These are phyloP conservation scores for Cirrhinus mrigala DNA, from an alignment of 2,797 vertebrate species.

Conservation along the genomic window DNA sequence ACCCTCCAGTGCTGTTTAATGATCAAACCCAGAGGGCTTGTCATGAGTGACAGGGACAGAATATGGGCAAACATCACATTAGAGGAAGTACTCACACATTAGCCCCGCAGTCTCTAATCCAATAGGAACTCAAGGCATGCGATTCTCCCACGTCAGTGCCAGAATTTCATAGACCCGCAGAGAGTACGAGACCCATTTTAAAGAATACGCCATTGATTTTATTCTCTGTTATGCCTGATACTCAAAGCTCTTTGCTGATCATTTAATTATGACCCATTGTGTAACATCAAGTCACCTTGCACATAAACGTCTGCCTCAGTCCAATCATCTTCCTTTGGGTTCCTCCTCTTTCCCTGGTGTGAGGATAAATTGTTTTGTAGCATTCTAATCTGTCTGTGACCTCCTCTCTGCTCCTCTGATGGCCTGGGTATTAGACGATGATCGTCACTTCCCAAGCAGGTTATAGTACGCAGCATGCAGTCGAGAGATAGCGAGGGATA, in stretches of 20 bases:
- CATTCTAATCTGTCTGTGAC: conserved; percentile 74
- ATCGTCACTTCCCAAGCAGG: conserved; percentile 66
- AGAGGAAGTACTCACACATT: conserved; percentile 60
- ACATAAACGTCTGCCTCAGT: conserved; percentile 43
- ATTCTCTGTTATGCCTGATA: conserved; percentile 8
- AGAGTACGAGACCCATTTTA: conserved; percentile 11
- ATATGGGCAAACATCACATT: conserved; percentile 62
- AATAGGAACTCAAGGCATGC: conserved; percentile 54
- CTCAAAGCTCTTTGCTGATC: conserved; percentile 15
- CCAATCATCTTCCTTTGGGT: conserved; percentile 26
- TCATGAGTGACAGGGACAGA: conserved; percentile 57
- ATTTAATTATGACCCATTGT: conserved; percentile 48
- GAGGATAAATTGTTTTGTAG: conserved; percentile 63
- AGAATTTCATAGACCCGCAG: conserved; percentile 40
- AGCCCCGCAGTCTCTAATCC: conserved; percentile 50
- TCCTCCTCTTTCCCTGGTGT: conserved; percentile 43
- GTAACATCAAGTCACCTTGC: conserved; percentile 52
- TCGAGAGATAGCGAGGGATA: conserved; percentile 77
- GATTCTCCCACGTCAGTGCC: conserved; percentile 49
- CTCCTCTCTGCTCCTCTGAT: conserved; percentile 66
- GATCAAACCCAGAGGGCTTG: conserved; percentile 69
- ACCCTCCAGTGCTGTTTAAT: conserved; percentile 63
- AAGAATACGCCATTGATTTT: conserved; percentile 33
- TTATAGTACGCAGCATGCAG: conserved; percentile 64
- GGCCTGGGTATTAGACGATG: conserved; percentile 68